phyloP scores from a whole-genome alignment of 2,113 vertebrate genomes.

The Shinisaurus crocodilurus region DNA sequence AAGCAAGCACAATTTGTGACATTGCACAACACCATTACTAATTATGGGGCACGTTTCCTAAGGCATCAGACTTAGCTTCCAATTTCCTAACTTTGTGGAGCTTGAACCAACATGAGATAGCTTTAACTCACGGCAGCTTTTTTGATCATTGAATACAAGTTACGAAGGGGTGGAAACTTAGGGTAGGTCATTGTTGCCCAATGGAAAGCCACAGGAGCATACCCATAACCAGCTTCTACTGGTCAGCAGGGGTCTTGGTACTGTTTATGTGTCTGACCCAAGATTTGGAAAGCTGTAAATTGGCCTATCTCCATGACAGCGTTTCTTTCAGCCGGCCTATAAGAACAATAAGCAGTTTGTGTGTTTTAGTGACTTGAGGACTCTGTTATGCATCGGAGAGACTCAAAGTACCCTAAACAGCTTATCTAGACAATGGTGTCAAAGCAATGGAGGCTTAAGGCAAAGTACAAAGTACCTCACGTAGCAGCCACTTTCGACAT shows the following conservation, averaged over 20 bases:
- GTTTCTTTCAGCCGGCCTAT: constrained; percentile 20
- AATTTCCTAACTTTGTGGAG: too few relatives aligned
- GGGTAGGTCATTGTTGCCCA: not conserved
- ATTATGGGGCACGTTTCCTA: too few relatives aligned
- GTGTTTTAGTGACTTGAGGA: constrained; percentile 41
- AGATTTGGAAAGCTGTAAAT: constrained; percentile 27
- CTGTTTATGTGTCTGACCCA: constrained; percentile 31
- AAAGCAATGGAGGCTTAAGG: constrained; percentile 54
- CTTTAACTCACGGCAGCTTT: too few relatives aligned
- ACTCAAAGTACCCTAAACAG: constrained; percentile 51
- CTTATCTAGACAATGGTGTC: constrained; percentile 62
- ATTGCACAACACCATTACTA: too few relatives aligned
- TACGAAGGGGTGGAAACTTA: not conserved
- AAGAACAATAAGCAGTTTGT: constrained; percentile 53
- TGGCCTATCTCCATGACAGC: constrained; percentile 29
- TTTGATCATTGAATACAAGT: not conserved
- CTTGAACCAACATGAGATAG: too few relatives aligned
- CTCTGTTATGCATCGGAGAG: constrained; percentile 39
- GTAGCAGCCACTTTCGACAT: constrained; percentile 45
- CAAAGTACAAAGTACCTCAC: constrained; percentile 48
- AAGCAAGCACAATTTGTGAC: too few relatives aligned
- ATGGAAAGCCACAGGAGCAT: not conserved
- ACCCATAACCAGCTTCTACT: not conserved
- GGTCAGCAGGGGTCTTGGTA: rapidly evolving
- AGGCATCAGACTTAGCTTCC: too few relatives aligned